Evolutionary conservation across 2,113 vertebrate genomes (phyloP).

Genomic region (Laterallus jamaicensis): DNA sequence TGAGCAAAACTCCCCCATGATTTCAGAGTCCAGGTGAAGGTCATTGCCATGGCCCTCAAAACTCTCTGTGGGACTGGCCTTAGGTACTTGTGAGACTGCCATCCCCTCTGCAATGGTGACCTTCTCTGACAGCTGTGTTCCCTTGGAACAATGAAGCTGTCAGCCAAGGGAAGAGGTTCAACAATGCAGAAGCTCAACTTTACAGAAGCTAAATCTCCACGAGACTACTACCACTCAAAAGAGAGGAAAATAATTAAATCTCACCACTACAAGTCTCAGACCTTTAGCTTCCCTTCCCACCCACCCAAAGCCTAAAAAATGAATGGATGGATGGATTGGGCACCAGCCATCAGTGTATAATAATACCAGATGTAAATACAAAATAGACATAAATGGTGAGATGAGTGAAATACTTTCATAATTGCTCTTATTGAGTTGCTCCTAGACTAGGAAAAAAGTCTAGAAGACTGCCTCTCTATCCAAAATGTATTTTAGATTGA

Average conservation of each 20-base stretch:
- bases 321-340: not conserved
- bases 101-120: not conserved
- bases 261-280: not conserved
- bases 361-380: not conserved
- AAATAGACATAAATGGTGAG: not conserved
- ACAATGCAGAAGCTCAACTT: not conserved
- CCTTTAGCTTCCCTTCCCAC: not conserved
- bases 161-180: slow-evolving; percentile 8
- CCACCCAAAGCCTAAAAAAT: not conserved
- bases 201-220: not conserved
- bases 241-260: not conserved
- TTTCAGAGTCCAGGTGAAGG: slow-evolving; percentile 23
- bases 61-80: not conserved
- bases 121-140: slow-evolving; percentile 31
- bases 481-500: not conserved
- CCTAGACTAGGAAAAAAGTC: not conserved
- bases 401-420: not conserved
- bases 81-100: not conserved
- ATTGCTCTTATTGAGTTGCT: not conserved
- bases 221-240: not conserved
- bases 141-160: slow-evolving; percentile 29
- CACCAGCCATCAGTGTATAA: not conserved
- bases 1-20: not conserved
- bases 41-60: not conserved
- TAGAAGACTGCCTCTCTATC: not conserved